Evolutionary conservation across 2,797 vertebrate species (phyloP).

Genomic region (Cuculus canorus): DNA sequence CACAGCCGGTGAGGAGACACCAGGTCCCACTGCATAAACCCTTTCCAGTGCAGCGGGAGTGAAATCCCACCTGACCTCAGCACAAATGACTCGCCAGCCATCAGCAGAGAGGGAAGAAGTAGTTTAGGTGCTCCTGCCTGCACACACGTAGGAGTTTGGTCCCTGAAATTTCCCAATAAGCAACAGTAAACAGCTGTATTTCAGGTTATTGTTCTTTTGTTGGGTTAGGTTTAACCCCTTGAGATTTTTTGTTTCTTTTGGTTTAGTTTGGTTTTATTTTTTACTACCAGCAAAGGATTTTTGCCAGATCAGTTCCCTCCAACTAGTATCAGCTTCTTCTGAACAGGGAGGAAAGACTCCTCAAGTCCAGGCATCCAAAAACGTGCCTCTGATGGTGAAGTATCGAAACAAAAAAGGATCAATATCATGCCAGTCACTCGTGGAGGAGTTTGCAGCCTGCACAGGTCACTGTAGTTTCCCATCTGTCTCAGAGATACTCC

Average conservation of each 20-base stretch:
- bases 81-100: neutral
- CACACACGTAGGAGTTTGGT: neutral
- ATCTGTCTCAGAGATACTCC: slow-evolving; percentile 36
- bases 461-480: slow-evolving; percentile 51
- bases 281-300: neutral
- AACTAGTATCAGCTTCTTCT: neutral
- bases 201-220: neutral
- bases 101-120: neutral
- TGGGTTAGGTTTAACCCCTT: neutral
- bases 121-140: neutral
- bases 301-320: neutral
- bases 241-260: neutral
- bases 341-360: neutral
- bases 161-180: neutral
- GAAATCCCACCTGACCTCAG: neutral
- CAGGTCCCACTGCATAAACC: neutral
- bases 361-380: neutral
- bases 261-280: neutral
- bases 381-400: neutral
- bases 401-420: slow-evolving; percentile 41
- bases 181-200: neutral
- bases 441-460: neutral
- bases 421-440: slow-evolving; percentile 19
- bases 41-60: neutral
- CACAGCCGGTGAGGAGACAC: neutral